Evolutionary conservation across 35 echinoderm and acorn worm genomes (phyloP).

Genomic region (Stichopus chloronotus): DNA sequence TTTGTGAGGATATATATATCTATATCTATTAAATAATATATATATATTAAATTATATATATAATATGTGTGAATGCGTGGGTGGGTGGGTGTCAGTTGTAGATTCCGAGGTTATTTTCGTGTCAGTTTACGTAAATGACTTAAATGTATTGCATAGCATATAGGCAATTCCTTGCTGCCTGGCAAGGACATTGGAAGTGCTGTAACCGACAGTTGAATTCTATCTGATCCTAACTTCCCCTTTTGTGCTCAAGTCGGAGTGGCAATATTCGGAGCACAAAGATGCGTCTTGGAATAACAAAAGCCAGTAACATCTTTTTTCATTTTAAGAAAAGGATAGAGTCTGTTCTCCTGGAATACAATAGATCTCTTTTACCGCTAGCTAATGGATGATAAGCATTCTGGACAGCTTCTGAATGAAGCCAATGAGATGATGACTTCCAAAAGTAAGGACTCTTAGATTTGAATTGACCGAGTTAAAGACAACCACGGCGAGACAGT

Average conservation of each 20-base stretch:
- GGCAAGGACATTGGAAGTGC: not conserved
- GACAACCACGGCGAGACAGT: not conserved
- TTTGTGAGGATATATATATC: no score
- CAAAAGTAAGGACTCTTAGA: not conserved
- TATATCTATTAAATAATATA: no score
- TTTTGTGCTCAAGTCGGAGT: not conserved
- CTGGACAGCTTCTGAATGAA: slow-evolving; percentile 22
- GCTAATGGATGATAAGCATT: slow-evolving; percentile 39
- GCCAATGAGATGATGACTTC: slow-evolving; percentile 12
- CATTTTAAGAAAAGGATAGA: not conserved
- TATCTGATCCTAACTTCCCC: not conserved
- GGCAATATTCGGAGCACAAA: not conserved
- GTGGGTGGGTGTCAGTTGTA: no score
- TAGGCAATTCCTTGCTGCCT: no score
- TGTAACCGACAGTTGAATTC: not conserved
- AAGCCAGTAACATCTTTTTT: not conserved
- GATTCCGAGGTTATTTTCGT: no score
- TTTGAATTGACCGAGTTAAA: slow-evolving; percentile 33
- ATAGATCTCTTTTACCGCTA: slow-evolving; percentile 26
- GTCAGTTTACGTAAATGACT: no score
- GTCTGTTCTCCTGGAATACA: not conserved
- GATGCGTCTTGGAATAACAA: not conserved
- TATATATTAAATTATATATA: no score
- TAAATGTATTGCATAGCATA: no score
- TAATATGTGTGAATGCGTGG: no score